These are phyloP conservation scores for Homalodisca vitripennis DNA, from an alignment of 1,140 invertebrate species.

Conservation along the genomic window DNA sequence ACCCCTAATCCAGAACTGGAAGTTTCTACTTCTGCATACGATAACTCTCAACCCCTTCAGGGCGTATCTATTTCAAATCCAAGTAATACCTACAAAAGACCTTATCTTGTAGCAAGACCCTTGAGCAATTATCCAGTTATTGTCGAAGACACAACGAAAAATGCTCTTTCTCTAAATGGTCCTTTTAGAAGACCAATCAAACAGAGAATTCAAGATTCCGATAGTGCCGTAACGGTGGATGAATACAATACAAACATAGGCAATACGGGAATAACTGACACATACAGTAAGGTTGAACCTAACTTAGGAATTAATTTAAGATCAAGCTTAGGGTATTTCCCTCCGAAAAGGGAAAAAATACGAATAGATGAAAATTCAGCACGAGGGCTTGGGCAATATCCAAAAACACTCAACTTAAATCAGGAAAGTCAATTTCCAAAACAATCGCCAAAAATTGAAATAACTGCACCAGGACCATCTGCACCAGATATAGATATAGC, in stretches of 20 bases:
- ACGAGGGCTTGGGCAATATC: slow-evolving; percentile 19
- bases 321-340: slow-evolving; percentile 4
- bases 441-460: slow-evolving; percentile 34
- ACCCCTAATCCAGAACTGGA: neutral
- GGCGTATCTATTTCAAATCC: neutral
- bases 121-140: neutral
- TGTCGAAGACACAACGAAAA: slow-evolving; percentile 14
- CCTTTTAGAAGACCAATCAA: slow-evolving; percentile 20
- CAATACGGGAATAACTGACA: neutral
- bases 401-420: neutral
- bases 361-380: slow-evolving; percentile 15
- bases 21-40: neutral
- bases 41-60: neutral
- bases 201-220: slow-evolving; percentile 1
- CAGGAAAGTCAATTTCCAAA: slow-evolving; percentile 15
- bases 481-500: slow-evolving; percentile 26
- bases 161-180: neutral
- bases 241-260: neutral
- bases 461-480: slow-evolving; percentile 39
- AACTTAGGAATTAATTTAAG: slow-evolving; percentile 18
- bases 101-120: neutral
- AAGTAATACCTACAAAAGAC: neutral
- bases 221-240: neutral
- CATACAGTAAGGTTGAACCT: neutral
- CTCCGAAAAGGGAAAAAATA: slow-evolving; percentile 22